Evolutionary conservation across 2,888 invertebrate genomes (phyloP), one percentile per base, ranked within the genome.

Genomic region (Clanis bilineata): DNA sequence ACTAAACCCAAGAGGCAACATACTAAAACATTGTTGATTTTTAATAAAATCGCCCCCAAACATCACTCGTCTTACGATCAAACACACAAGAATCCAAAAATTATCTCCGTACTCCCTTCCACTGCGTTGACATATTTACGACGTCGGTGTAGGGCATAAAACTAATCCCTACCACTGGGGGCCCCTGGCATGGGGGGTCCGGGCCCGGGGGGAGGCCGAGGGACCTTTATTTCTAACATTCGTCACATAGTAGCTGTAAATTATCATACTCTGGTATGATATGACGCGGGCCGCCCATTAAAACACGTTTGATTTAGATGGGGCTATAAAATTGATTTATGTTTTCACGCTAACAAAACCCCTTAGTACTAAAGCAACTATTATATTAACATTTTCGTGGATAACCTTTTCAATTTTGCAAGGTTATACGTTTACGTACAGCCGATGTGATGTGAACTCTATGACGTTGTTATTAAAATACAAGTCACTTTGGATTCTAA

Each of bases 301-400:
- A 93, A 93, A 93, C 90, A 88, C 91, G 92, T 92, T 92, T 93
- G 93, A 93, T 93, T 93, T 93, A 93, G 93, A 92, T 92, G 90
- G 91, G 92, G 88, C 93, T 88, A 93, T 93, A 93, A 93, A 93
- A 92, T 92, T 93, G 92, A 93, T 93, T 93, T 93, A 93, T 92
- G 92, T 87, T 78, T 90, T 92, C 91, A 90, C 92, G 92, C 92
- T 88, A 92, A 91, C 92, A 91, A 91, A 90, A 88, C 89, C 90
- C 69, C 90, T 88, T 90, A 86, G 87, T 84, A 90, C 90, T 89
- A 90, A 90, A 89, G 89, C 89, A 91, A 92, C 92, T 92, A 92
- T 92, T 90, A 91, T 90, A 91, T 91, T 92, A 92, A 91, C 92
- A 92, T 92, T 92, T 92, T 91, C 91, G 92, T 91, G 90, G 88